Percentiles rank a stretch among this genome's conserved stretches.
Evolutionary conservation across 2,888 invertebrate genomes (phyloP).

Genomic region (Pogonocherus hispidulus): DNA sequence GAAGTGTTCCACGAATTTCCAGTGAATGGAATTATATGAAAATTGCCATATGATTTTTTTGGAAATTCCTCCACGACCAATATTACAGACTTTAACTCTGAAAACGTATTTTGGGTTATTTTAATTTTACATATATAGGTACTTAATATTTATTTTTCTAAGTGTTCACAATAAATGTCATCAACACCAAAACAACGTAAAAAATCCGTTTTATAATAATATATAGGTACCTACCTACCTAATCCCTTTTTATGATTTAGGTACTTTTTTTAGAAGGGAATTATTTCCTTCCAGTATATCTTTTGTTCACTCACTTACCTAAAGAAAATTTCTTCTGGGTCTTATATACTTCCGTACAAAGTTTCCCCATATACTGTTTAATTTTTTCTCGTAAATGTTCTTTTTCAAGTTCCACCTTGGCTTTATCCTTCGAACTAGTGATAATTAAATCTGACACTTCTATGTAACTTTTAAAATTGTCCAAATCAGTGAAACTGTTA

Average conservation of each 20-base stretch:
- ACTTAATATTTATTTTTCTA: too few species aligned
- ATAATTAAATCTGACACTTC: slow-evolving; percentile 21
- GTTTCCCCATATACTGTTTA: not conserved
- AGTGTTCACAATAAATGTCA: too few species aligned
- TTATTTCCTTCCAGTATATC: too few species aligned
- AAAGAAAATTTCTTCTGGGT: slow-evolving; percentile 3
- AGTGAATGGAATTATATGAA: slow-evolving; percentile 6
- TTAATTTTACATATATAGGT: too few species aligned
- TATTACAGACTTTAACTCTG: slow-evolving; percentile 10
- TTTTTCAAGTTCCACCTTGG: slow-evolving; percentile 14
- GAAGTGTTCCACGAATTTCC: slow-evolving; percentile 12
- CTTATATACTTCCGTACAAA: slow-evolving; percentile 6
- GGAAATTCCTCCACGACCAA: slow-evolving; percentile 8
- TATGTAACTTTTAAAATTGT: slow-evolving; percentile 22
- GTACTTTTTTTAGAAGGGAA: too few species aligned
- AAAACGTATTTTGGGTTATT: too few species aligned
- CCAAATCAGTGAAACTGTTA: not conserved
- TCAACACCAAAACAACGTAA: too few species aligned
- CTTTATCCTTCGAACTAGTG: not conserved
- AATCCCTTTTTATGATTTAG: too few species aligned
- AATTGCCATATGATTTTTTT: slow-evolving; percentile 5
- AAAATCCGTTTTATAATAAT: too few species aligned
- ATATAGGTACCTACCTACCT: too few species aligned
- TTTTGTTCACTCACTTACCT: too few species aligned
- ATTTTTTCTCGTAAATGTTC: slow-evolving; percentile 1